Conservation (phyloP, 2,113 vertebrate species). For the Oxyruncus cristatus region DNA sequence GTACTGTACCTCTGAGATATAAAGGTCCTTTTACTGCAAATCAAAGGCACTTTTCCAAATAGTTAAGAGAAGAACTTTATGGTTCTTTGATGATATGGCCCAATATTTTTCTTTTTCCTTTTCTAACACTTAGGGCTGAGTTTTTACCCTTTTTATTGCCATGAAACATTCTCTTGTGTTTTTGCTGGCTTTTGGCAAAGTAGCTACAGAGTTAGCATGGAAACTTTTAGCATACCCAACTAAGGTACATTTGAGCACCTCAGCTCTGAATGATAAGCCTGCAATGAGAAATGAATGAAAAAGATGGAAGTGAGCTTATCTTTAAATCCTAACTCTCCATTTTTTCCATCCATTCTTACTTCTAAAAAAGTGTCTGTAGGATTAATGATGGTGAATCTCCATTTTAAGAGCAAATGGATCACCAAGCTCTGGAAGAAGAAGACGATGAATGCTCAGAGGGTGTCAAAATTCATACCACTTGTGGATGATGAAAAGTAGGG, state of each 20-base stretch:
- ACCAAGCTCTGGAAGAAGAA: background rate
- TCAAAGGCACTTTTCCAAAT: constrained; percentile 14
- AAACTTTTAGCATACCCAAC: background rate
- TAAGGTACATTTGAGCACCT: background rate
- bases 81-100: background rate
- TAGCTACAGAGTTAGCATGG: background rate
- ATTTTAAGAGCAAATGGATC: background rate
- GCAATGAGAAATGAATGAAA: background rate
- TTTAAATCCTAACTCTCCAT: background rate
- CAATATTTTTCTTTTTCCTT: background rate
- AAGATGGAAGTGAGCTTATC: background rate
- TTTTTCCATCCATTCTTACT: background rate
- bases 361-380: background rate
- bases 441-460: background rate
- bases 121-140: background rate
- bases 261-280: background rate
- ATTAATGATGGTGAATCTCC: background rate
- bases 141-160: background rate
- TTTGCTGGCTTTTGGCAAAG: background rate
- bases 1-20: background rate
- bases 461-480: background rate
- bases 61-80: background rate
- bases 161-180: background rate
- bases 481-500: background rate
- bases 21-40: constrained; percentile 26